Percentiles rank a stretch among this genome's conserved stretches.
phyloP scores from a whole-genome alignment of 2,797 vertebrate species.

The Epinephelus malabaricus region DNA sequence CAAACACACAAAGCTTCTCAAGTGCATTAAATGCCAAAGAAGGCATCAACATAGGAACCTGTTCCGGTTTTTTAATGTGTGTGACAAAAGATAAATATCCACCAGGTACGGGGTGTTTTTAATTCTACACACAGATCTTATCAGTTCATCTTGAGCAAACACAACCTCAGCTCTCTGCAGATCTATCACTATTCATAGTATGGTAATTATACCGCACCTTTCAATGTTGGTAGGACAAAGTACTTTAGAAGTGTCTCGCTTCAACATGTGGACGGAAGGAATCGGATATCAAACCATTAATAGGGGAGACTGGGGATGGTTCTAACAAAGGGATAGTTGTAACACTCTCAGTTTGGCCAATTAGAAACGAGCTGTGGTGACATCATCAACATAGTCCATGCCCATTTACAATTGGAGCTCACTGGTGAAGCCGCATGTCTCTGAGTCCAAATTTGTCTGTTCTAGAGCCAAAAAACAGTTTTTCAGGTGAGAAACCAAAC shows the following conservation, averaged over 20 bases:
- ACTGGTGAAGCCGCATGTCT: too few relatives aligned
- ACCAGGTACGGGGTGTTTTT: neutral
- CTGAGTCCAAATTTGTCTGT: too few relatives aligned
- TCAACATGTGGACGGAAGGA: neutral
- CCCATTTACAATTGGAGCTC: too few relatives aligned
- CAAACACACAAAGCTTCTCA: slow-evolving; percentile 5
- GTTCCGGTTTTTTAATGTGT: slow-evolving; percentile 7
- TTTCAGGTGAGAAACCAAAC: too few relatives aligned
- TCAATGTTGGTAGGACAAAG: neutral
- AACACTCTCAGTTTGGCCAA: too few relatives aligned
- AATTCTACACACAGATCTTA: neutral
- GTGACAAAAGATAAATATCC: neutral
- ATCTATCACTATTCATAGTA: neutral
- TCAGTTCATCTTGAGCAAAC: neutral
- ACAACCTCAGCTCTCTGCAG: neutral
- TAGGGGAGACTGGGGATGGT: too few relatives aligned
- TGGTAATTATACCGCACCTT: neutral
- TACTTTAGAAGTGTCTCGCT: neutral
- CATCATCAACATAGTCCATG: too few relatives aligned
- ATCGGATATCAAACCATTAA: neutral
- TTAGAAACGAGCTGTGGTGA: too few relatives aligned
- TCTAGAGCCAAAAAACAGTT: too few relatives aligned
- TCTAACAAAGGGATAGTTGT: too few relatives aligned
- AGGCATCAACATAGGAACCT: neutral
- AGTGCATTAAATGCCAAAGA: slow-evolving; percentile 5